A percentile compares a stretch with the other conserved stretches of the same genome.
These are phyloP conservation scores for Aplysina aerophoba DNA, from an alignment of 37 sponge, comb jelly and placozoan species.

Conservation along the genomic window DNA sequence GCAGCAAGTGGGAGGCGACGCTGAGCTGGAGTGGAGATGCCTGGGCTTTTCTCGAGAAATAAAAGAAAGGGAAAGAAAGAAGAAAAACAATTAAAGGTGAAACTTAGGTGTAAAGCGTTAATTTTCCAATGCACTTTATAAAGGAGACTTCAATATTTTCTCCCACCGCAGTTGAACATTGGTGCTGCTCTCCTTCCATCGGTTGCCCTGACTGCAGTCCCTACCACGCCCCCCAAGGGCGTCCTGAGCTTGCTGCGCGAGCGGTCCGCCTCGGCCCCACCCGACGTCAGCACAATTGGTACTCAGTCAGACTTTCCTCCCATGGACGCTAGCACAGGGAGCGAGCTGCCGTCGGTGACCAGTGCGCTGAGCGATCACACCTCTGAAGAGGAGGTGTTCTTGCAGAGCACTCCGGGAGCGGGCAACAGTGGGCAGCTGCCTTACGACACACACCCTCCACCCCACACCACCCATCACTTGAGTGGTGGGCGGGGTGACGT, in stretches of 20 bases:
- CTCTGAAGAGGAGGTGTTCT: conserved; percentile 18
- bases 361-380: conserved; percentile 27
- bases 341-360: conserved; percentile 19
- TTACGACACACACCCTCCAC: neutral
- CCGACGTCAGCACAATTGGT: neutral
- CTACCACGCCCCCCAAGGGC: conserved; percentile 20
- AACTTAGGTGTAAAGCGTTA: no score
- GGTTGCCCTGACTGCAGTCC: conserved; percentile 40
- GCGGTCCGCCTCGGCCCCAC: neutral
- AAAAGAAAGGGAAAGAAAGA: conserved; percentile 15
- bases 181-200: conserved; percentile 31
- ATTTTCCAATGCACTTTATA: no score
- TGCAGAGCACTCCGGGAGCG: no score
- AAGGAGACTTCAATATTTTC: no score
- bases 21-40: neutral
- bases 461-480: neutral
- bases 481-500: no score
- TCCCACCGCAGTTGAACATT: conserved; percentile 19
- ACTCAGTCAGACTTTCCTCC: neutral
- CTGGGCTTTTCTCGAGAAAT: conserved; percentile 22
- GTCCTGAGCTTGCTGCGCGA: neutral
- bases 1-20: no score
- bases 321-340: neutral
- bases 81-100: neutral
- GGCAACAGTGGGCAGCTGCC: neutral